A percentile compares a stretch with the other conserved stretches of the same genome.
phyloP scores from a whole-genome alignment of 2,113 vertebrate species.

The Pelodiscus sinensis region DNA sequence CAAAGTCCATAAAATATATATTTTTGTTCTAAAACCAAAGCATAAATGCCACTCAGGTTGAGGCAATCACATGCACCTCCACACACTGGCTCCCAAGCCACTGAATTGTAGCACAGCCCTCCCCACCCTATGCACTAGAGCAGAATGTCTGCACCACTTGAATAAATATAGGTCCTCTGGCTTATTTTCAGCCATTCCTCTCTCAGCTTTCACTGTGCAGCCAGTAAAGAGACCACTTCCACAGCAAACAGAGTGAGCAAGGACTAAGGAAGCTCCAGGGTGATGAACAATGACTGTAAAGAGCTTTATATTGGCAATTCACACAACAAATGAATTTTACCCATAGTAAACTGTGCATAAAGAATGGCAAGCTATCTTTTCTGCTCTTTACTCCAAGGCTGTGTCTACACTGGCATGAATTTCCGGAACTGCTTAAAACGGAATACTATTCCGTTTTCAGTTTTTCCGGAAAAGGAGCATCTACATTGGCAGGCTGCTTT shows the following conservation, averaged over 20 bases:
- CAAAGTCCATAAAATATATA: background rate
- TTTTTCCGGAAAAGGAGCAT: too few relatives aligned
- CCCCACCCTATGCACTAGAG: background rate
- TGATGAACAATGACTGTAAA: background rate
- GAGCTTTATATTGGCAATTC: background rate
- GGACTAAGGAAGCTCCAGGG: background rate
- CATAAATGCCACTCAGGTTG: background rate
- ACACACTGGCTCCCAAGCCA: accelerated
- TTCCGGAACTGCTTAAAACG: too few relatives aligned
- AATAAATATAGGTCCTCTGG: background rate
- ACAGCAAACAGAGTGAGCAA: background rate
- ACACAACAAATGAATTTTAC: background rate
- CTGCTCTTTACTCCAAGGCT: background rate
- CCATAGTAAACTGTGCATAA: accelerated
- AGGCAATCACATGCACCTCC: background rate
- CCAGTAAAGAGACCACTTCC: background rate
- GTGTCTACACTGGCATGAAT: too few relatives aligned
- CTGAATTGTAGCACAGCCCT: background rate
- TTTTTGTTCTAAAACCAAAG: background rate
- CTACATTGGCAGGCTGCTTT: too few relatives aligned
- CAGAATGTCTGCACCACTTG: background rate
- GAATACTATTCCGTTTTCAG: too few relatives aligned
- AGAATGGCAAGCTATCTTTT: background rate
- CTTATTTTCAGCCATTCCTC: background rate
- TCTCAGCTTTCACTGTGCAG: background rate